Base-by-base conservation (phyloP, 1,140 invertebrate species). In the Leguminivora glycinivorella region DNA sequence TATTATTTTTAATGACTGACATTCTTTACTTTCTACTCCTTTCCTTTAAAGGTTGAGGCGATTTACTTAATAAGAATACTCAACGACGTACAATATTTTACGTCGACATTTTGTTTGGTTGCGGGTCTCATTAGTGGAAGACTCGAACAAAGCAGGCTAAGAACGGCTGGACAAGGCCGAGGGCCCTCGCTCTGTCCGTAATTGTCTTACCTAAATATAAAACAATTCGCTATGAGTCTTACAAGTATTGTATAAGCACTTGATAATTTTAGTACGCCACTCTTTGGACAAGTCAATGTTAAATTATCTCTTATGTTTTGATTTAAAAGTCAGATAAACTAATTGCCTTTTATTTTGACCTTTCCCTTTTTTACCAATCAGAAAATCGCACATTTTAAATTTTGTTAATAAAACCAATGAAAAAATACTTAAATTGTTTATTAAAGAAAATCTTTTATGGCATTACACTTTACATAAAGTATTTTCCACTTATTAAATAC, bases 71-170 rank as follows among this genome's bases (percentile, higher is more conserved):
- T 7, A 10, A 19, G 22, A 22, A 10, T 22, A 52, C 19, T 9
- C 19, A 17, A 10, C 19, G 19, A 22, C 22, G 6, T 47, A 38
- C 34, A 52, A 52, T 10, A 40, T 22, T 52, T 9, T 52, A 52
- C 19, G 17, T 52, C n/a, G 5, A 52, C 19, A 10, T 17, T 52
- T 22, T 22, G 17, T 52, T 52, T 52, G 17, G 40, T 43, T 34
- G n/a, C 9, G 14, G 58, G 58, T 63, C 58, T 63, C 58, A 63
- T 63, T 63, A 63, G 58, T 17, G 4, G 58, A 63, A 63, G 26
- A 9, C 22, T 14, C 26, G 26, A 17, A 34, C 58, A 63, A 63
- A 34, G 26, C 56, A 52, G 19, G 7, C 47, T 52, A 52, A 52
- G 47, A 52, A 52, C 47, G 2, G 17, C 47, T 52, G 19, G 56